These are phyloP conservation scores for Synodontis membranacea DNA, from an alignment of 2,113 vertebrate genomes.

Conservation along the genomic window DNA sequence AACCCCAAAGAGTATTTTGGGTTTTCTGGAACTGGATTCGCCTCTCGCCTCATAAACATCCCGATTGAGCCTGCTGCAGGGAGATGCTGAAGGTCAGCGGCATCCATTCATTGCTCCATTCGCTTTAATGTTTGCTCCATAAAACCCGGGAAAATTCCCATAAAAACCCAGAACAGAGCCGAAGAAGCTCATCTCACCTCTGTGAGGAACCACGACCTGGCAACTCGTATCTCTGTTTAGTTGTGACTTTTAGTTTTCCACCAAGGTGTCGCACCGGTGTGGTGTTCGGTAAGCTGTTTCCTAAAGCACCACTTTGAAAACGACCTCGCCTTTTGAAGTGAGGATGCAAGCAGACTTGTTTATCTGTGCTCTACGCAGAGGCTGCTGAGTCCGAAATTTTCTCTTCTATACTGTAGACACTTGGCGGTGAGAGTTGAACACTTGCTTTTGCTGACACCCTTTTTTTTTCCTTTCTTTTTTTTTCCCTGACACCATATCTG, in stretches of 20 bases:
- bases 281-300: conserved; percentile 23
- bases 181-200: conserved; percentile 24
- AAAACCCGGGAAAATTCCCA: conserved; percentile 32
- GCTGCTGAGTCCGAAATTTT: conserved; percentile 32
- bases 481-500: conserved; percentile 9
- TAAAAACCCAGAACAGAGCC: conserved; percentile 22
- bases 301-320: conserved; percentile 2
- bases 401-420: neutral
- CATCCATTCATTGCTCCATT: conserved; percentile 43
- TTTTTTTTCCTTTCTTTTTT: too few species aligned
- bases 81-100: conserved; percentile 41
- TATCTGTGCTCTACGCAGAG: neutral
- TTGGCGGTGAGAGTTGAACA: conserved; percentile 5
- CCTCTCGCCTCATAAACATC: conserved; percentile 40
- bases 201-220: conserved; percentile 9
- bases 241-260: conserved; percentile 14
- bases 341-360: neutral
- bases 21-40: conserved; percentile 34
- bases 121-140: conserved; percentile 47
- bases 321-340: neutral
- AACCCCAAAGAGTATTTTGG: conserved; percentile 14
- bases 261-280: neutral
- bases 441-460: conserved; percentile 18
- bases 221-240: conserved; percentile 14
- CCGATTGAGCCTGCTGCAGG: neutral